These are phyloP conservation scores for Triops longicaudatus DNA, from an alignment of 1,140 invertebrate genomes.

Conservation along the genomic window DNA sequence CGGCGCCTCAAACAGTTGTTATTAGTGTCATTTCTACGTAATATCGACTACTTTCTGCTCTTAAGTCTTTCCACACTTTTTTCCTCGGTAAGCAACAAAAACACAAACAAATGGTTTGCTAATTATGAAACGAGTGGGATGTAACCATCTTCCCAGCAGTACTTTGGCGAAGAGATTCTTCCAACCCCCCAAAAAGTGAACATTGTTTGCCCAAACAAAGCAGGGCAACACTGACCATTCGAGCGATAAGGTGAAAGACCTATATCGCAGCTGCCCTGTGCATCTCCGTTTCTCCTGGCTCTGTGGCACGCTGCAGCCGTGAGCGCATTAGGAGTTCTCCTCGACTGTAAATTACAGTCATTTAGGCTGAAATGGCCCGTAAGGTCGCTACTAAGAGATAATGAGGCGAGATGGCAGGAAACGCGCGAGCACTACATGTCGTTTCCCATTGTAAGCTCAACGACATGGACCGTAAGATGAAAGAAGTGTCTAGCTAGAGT, in stretches of 20 bases:
- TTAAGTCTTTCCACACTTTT: no score
- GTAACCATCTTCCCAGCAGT: background rate
- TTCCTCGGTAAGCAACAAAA: no score
- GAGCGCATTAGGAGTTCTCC: background rate
- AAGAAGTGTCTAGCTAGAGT: no score
- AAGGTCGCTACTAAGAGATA: background rate
- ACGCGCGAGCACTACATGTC: background rate
- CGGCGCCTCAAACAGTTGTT: no score
- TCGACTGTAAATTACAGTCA: background rate
- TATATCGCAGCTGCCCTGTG: background rate
- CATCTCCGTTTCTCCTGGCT: background rate
- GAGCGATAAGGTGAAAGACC: constrained; percentile 11
- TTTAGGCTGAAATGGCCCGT: background rate
- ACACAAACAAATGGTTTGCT: no score
- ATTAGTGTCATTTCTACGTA: no score
- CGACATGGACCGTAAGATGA: no score
- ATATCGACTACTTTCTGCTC: no score
- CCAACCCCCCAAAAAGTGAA: background rate
- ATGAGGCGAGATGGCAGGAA: background rate
- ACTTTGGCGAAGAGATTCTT: background rate
- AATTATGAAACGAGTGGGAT: background rate
- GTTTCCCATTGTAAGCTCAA: background rate
- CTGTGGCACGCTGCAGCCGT: background rate
- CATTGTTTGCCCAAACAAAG: constrained; percentile 3
- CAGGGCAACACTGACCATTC: background rate